Conservation (phyloP, 1,140 invertebrate genomes). For the Temnothorax curvispinosus region DNA sequence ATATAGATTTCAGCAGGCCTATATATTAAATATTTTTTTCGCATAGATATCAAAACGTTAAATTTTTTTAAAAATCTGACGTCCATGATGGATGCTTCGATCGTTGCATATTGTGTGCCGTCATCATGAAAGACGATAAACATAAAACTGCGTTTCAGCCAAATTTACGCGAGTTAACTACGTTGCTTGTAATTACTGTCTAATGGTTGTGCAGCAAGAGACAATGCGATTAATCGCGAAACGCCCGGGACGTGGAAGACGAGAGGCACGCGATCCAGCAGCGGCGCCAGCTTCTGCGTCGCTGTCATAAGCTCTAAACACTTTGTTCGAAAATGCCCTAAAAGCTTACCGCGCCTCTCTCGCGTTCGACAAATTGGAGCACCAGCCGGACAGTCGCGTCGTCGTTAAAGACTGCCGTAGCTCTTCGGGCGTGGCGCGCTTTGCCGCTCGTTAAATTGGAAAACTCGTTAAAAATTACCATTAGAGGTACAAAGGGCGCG, state of each 20-base stretch:
- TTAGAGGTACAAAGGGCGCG: constrained; percentile 52
- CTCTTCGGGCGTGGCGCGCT: constrained; percentile 34
- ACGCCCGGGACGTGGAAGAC: constrained; percentile 44
- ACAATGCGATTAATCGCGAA: constrained; percentile 61
- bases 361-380: constrained; percentile 59
- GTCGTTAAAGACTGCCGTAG: constrained; percentile 52
- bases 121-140: constrained; percentile 39
- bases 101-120: neutral
- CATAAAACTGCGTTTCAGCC: constrained; percentile 38
- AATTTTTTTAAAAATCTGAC: neutral
- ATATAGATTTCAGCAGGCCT: neutral
- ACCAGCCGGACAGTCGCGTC: constrained; percentile 50
- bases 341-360: constrained; percentile 54
- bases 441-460: constrained; percentile 57
- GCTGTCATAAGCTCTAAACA: constrained; percentile 62
- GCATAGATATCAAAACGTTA: neutral
- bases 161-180: constrained; percentile 58
- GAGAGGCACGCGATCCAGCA: constrained; percentile 36
- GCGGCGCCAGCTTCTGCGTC: constrained; percentile 16
- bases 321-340: constrained; percentile 62
- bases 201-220: constrained; percentile 57
- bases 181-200: constrained; percentile 62
- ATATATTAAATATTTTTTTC: neutral
- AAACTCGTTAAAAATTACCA: constrained; percentile 63
- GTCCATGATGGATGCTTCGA: neutral